A percentile compares a stretch with the other conserved stretches of the same genome.
These are phyloP conservation scores for Arctocebus calabarensis DNA, from an alignment of 2,797 vertebrate species.

Conservation along the genomic window DNA sequence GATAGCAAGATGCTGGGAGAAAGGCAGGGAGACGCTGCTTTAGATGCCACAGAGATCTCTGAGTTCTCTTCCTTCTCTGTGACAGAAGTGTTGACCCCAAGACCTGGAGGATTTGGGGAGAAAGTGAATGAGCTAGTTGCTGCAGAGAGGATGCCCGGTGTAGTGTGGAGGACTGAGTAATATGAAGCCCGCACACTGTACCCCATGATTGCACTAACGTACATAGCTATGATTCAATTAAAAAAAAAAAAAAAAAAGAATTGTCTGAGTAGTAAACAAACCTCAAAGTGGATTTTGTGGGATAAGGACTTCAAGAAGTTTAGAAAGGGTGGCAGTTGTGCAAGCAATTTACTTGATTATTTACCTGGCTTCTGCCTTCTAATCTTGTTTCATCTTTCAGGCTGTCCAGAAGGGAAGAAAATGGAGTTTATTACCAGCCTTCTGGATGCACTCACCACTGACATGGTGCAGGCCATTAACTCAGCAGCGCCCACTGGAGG, in stretches of 20 bases:
- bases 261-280: not conserved
- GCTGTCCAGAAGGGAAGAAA: conserved; percentile 98
- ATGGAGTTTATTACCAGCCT: conserved; percentile 98
- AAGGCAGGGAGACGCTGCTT: not conserved
- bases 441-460: conserved; percentile 97
- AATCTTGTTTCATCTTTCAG: conserved; percentile 87
- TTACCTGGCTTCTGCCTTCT: conserved; percentile 4
- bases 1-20: not conserved
- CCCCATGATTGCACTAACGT: too few species aligned
- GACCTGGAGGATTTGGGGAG: not conserved
- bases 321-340: not conserved
- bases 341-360: conserved; percentile 9
- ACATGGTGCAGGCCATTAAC: conserved; percentile 99
- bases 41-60: not conserved
- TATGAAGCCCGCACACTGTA: too few species aligned
- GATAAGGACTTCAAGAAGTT: not conserved
- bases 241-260: too few species aligned
- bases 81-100: not conserved
- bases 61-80: not conserved
- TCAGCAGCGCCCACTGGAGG: conserved; percentile 96
- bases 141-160: not conserved
- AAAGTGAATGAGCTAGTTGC: not conserved
- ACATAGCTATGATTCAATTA: too few species aligned
- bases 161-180: rapidly evolving
- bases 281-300: not conserved